phyloP scores from a whole-genome alignment of 2,113 vertebrate species.

The Columbina picui region DNA sequence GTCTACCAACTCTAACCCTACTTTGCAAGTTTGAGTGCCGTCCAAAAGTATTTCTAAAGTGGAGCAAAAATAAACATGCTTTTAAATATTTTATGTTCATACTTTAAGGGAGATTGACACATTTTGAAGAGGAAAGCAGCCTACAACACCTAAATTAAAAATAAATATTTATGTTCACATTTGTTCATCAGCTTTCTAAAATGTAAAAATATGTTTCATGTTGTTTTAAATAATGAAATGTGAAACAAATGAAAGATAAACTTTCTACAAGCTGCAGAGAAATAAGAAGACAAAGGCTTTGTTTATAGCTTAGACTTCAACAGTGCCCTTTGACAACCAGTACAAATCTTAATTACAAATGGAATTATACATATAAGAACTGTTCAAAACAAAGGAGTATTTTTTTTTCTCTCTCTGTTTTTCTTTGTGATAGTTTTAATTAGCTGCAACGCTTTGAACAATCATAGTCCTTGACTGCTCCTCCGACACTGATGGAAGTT shows the following conservation, averaged over 20 bases:
- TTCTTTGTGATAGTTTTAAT: conserved; percentile 72
- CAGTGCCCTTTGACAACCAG: conserved; percentile 61
- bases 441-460: conserved; percentile 64
- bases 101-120: conserved; percentile 62
- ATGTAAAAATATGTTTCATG: conserved; percentile 68
- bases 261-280: conserved; percentile 69
- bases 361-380: conserved; percentile 73
- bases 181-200: conserved; percentile 71
- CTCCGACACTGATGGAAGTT: conserved; percentile 51
- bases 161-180: conserved; percentile 75
- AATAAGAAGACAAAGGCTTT: conserved; percentile 68
- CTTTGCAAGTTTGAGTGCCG: conserved; percentile 27
- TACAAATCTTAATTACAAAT: conserved; percentile 73
- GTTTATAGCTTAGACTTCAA: conserved; percentile 70
- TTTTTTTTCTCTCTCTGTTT: conserved; percentile 4
- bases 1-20: neutral
- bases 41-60: conserved; percentile 61
- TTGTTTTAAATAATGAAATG: conserved; percentile 75
- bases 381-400: conserved; percentile 50
- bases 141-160: conserved; percentile 68
- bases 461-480: conserved; percentile 41
- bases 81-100: conserved; percentile 63
- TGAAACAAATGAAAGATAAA: conserved; percentile 75
- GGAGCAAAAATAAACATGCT: conserved; percentile 54
- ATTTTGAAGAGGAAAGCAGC: conserved; percentile 64